A percentile compares a stretch with the other conserved stretches of the same genome.
phyloP scores from a whole-genome alignment of 1,140 invertebrate genomes.

The Lamellibrachia luymesi region DNA sequence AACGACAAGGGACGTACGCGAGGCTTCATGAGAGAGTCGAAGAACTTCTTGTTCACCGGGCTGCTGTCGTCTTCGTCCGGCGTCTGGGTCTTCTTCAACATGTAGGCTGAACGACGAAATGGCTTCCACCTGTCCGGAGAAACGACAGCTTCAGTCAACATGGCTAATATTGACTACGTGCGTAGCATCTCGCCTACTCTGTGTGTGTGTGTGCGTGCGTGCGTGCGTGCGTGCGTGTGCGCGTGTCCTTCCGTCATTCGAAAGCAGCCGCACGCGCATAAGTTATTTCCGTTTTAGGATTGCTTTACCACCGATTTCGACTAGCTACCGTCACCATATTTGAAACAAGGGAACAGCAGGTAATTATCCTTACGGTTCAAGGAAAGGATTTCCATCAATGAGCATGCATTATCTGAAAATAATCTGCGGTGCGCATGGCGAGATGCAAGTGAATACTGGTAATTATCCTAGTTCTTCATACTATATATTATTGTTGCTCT shows the following conservation, averaged over 20 bases:
- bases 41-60: constrained; percentile 50
- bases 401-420: too few relatives aligned
- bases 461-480: neutral
- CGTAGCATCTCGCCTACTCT: too few relatives aligned
- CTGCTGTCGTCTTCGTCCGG: neutral
- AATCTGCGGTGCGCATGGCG: neutral
- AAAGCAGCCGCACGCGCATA: too few relatives aligned
- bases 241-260: neutral
- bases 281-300: too few relatives aligned
- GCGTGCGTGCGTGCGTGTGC: neutral
- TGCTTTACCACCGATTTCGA: too few relatives aligned
- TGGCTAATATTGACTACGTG: neutral
- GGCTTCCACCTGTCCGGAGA: constrained; percentile 42
- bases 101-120: constrained; percentile 47
- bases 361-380: too few relatives aligned
- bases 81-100: constrained; percentile 14
- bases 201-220: neutral
- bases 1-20: constrained; percentile 32
- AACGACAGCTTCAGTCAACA: neutral
- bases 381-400: too few relatives aligned
- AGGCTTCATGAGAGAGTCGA: constrained; percentile 51
- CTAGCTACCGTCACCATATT: neutral
- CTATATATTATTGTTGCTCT: too few relatives aligned
- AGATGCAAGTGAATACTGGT: neutral
- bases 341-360: neutral